Conservation (phyloP, 2,113 vertebrate species). For the Mystacornis crossleyi region DNA sequence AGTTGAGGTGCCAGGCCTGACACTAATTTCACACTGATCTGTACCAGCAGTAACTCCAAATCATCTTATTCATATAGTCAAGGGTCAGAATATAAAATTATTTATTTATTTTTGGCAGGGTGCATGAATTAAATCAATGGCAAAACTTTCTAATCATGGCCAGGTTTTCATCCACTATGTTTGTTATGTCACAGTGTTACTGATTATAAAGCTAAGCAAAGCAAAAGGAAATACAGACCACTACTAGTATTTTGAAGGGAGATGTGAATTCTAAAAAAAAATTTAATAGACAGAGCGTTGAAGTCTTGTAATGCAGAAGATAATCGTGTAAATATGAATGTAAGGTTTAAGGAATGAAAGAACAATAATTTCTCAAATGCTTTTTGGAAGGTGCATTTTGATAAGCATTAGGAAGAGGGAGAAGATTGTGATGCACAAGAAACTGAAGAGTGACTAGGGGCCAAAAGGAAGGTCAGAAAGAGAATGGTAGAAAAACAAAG, state of each 20-base stretch:
- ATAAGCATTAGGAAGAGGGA: neutral
- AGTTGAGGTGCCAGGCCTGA: fast-evolving
- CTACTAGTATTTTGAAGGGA: neutral
- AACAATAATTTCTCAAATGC: neutral
- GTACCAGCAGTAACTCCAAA: neutral
- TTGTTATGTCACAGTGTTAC: neutral
- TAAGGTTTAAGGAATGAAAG: neutral
- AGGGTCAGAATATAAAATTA: neutral
- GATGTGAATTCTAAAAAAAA: neutral
- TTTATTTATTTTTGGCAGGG: neutral
- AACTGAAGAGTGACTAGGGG: neutral
- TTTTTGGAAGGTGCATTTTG: neutral
- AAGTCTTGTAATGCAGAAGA: neutral
- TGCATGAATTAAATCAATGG: neutral
- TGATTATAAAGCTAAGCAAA: neutral
- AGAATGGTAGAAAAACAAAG: neutral
- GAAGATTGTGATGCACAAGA: neutral
- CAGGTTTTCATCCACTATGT: neutral
- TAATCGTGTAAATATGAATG: neutral
- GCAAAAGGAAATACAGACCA: neutral
- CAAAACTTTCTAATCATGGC: neutral
- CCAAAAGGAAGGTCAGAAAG: neutral
- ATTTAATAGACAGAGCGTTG: neutral
- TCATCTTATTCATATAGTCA: neutral
- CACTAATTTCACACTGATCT: neutral